Base-by-base conservation (phyloP, 2,888 invertebrate genomes). In the Drosophila colorata region DNA sequence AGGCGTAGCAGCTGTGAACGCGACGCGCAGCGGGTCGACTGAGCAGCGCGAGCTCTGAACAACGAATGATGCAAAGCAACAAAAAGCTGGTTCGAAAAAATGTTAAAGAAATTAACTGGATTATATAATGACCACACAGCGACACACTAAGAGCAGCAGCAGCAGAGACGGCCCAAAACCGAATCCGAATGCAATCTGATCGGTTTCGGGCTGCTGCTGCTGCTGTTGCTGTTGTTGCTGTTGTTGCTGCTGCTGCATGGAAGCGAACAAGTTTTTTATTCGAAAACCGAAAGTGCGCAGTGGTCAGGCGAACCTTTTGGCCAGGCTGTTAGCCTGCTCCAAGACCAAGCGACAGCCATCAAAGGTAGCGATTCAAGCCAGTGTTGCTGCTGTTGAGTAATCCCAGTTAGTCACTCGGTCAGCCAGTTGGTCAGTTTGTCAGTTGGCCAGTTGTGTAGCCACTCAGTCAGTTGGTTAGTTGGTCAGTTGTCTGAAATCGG, bases 81-180 rank as follows among this genome's bases (percentile, higher is more conserved):
- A 63, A 67, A 77, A 67, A 66, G 68, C 4, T 78, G 66, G 73
- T 72, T 66, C 64, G 77, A 69, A 78, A 74, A 82, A 88, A 77
- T 77, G 73, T 88, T 81, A 87, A 86, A 86, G 85, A 86, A 87
- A 86, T 86, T 86, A 86, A 86, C 85, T 86, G 87, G 89, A 86
- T 86, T 86, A 86, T 86, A 86, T 88, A 86, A 86, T 79, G 76
- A 47, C 69, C 71, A 63, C 58, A 64, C 46, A 69, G 35, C 53
- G 23, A 71, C 47, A 65, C 35, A 63, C 69, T 37, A 43, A 65
- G 60, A 58, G 55, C 66, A 59, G 48, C 38, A 16, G 38, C 51
- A 49, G 25, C 73, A 46, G 68, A 41, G 53, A 51, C 63, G 28
- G 61, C 44, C 28, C 57, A 63, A 65, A 74, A 53, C 58, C 59